Evolutionary conservation across 2,797 vertebrate genomes (phyloP), one percentile per base, ranked within the genome.

Genomic region (Thunnus albacares): DNA sequence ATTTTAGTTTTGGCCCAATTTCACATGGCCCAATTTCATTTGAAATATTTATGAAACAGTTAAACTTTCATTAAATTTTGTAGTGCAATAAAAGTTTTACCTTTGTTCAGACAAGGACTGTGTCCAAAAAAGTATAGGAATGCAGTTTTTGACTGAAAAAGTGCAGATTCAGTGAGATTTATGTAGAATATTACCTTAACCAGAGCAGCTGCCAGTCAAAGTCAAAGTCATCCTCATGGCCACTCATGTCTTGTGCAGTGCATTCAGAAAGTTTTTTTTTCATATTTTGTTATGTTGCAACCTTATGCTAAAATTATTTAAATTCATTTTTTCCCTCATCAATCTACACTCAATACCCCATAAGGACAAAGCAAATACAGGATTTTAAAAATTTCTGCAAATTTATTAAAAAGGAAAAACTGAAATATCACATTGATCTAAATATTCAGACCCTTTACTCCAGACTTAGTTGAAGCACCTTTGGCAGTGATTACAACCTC

Each of bases 31-130:
- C 41, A 13, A 3, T 47, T 79, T 74, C 20, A 51, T 72, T 68
- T 63, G 13, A 74, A 41, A 67, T 72, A 69, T 80, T 69, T 51
- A 64, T 60, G 24, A 52, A 84, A 78, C 51, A 73, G 13, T 52
- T 56, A 67, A 79, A 49, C 8, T 2, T 72, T 55, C 5, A 70
- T 72, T 62, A 33, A 49, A 59, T 61, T 41, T 55, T 70, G 24
- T 56, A 47, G 53, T 11, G 20, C 47, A 64, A 41, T 80, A 66
- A 71, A 81, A 12, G 10, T 53, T 76, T 65, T 24, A 64, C 1
- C 58, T 83, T 64, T 58, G 33, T 60, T 78, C 41, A 47, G n/a
- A 63, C 24, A 49, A 63, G 56, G 57, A 3, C 52, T 80, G 63
- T 62, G 9, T 18, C 38, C 22, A 8, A 17, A 13, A 58, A 62